Evolutionary conservation across 2,888 invertebrate species (phyloP).

Genomic region (Cataglyphis cursor): DNA sequence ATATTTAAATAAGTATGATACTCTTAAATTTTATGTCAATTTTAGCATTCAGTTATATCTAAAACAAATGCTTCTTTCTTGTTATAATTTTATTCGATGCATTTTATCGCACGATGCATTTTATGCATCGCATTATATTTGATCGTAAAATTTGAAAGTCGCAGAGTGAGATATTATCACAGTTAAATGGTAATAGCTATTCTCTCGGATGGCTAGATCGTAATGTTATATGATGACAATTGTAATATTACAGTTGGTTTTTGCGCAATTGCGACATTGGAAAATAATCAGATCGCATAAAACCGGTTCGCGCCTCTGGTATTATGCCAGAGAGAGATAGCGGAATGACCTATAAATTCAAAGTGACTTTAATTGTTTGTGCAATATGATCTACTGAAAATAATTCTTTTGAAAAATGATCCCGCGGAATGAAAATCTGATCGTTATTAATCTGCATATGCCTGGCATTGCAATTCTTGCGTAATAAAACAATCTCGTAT

Average conservation of each 20-base stretch:
- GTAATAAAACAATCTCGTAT: slow-evolving; percentile 19
- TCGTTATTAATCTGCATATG: slow-evolving; percentile 7
- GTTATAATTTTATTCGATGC: not conserved
- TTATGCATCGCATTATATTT: slow-evolving; percentile 29
- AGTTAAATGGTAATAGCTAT: slow-evolving; percentile 21
- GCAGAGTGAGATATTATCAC: not conserved
- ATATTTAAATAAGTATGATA: not conserved
- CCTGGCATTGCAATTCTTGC: slow-evolving; percentile 17
- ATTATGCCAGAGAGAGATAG: slow-evolving; percentile 37
- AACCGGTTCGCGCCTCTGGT: slow-evolving; percentile 51
- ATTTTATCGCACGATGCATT: slow-evolving; percentile 2
- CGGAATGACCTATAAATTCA: slow-evolving; percentile 52
- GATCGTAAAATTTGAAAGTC: slow-evolving; percentile 28
- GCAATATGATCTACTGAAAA: slow-evolving; percentile 16
- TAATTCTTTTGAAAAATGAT: slow-evolving; percentile 22
- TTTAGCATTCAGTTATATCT: slow-evolving; percentile 3
- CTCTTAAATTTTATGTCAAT: slow-evolving; percentile 14
- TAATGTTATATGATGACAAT: not conserved
- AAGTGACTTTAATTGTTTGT: slow-evolving; percentile 48
- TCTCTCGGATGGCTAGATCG: slow-evolving; percentile 24
- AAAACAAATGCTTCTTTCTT: not conserved
- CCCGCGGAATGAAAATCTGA: slow-evolving; percentile 19
- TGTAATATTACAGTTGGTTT: slow-evolving; percentile 15
- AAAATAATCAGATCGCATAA: slow-evolving; percentile 56
- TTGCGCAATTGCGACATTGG: slow-evolving; percentile 56